Conservation (phyloP, 2,888 invertebrate species). For the Cataglyphis albicans region DNA sequence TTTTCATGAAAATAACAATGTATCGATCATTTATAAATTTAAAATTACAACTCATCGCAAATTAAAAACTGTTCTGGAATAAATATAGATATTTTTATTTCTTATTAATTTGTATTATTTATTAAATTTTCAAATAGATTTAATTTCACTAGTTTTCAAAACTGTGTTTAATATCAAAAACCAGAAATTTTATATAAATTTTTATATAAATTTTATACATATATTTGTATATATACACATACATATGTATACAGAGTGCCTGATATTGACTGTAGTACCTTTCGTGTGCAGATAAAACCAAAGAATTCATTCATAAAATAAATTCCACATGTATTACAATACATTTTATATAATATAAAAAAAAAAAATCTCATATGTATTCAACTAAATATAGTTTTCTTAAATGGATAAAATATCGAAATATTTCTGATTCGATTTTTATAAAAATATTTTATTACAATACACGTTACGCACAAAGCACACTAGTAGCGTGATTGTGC, state of each 20-base stretch:
- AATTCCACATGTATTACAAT: not conserved
- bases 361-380: not conserved
- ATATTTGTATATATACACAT: no score
- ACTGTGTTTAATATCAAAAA: not conserved
- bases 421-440: not conserved
- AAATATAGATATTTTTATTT: not conserved
- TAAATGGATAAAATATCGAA: not conserved
- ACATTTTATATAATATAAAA: not conserved
- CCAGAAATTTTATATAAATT: not conserved
- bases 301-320: not conserved
- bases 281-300: not conserved
- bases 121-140: not conserved
- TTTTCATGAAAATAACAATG: not conserved
- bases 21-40: not conserved
- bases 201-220: no score
- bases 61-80: not conserved
- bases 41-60: not conserved
- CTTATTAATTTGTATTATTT: not conserved
- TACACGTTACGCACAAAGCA: no score
- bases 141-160: not conserved
- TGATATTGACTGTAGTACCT: no score
- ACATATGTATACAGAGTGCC: no score
- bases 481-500: not conserved
- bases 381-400: not conserved
- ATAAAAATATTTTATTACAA: not conserved